Evolutionary conservation across 2,888 invertebrate genomes (phyloP).

Genomic region (Chromoteleia sp.): DNA sequence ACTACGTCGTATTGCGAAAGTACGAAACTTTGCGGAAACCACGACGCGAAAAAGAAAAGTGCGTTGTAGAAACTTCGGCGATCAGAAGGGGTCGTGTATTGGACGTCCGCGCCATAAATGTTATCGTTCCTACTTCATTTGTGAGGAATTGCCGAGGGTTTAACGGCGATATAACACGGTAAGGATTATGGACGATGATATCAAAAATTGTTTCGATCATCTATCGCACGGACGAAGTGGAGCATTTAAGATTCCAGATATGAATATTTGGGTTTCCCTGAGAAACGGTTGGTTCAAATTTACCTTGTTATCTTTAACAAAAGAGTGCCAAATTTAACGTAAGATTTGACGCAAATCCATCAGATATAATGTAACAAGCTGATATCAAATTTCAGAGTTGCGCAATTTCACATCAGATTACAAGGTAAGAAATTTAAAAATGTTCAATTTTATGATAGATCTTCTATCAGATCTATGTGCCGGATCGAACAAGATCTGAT

Average conservation of each 20-base stretch:
- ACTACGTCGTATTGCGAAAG: constrained; percentile 72
- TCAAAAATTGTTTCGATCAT: constrained; percentile 18
- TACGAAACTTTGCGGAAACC: constrained; percentile 73
- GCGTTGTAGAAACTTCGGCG: constrained; percentile 64
- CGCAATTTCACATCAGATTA: too few relatives aligned
- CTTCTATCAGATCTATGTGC: too few relatives aligned
- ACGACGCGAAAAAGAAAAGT: constrained; percentile 53
- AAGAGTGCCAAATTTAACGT: too few relatives aligned
- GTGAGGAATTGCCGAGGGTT: constrained; percentile 61
- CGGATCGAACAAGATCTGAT: too few relatives aligned
- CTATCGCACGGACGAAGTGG: constrained; percentile 4
- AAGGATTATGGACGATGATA: constrained; percentile 12
- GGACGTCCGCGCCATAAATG: constrained; percentile 63
- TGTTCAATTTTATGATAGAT: too few relatives aligned
- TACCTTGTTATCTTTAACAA: too few relatives aligned
- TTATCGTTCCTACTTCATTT: constrained; percentile 70
- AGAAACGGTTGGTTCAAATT: too few relatives aligned
- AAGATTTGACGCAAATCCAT: too few relatives aligned
- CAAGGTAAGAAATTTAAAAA: too few relatives aligned
- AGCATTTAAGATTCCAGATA: background rate
- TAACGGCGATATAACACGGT: constrained; percentile 31
- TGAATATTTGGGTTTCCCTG: too few relatives aligned
- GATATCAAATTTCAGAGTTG: too few relatives aligned
- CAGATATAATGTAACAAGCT: too few relatives aligned
- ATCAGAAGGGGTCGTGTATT: constrained; percentile 47